A percentile compares a stretch with the other conserved stretches of the same genome.
These are phyloP conservation scores for Chiridota heheva DNA, from an alignment of 35 echinoderm and acorn worm genomes.

Conservation along the genomic window DNA sequence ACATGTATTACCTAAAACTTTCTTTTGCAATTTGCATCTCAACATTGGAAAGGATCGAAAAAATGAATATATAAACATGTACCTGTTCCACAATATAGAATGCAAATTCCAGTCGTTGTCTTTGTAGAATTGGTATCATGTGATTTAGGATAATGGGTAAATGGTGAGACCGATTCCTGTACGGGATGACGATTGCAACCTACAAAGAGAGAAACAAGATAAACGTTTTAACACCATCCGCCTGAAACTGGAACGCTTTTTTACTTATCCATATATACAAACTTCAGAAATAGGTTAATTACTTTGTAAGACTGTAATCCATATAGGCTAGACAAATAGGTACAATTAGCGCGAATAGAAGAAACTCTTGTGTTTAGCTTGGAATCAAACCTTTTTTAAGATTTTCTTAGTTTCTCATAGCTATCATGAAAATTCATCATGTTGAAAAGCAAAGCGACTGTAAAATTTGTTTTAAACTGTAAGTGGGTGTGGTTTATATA, in stretches of 20 bases:
- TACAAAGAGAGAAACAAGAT: constrained; percentile 24
- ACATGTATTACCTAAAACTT: neutral
- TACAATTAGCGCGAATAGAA: neutral
- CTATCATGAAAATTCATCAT: too few relatives aligned
- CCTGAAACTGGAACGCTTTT: neutral
- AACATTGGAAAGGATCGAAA: neutral
- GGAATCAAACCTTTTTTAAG: neutral
- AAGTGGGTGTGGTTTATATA: too few relatives aligned
- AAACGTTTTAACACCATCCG: neutral
- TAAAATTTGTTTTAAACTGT: too few relatives aligned
- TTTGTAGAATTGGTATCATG: constrained; percentile 74
- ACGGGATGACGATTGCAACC: constrained; percentile 86
- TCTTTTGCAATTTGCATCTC: neutral
- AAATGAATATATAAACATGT: neutral
- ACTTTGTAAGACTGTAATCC: neutral
- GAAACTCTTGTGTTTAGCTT: neutral
- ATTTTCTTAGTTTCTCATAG: too few relatives aligned
- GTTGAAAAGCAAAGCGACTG: too few relatives aligned
- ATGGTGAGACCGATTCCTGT: constrained; percentile 65
- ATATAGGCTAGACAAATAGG: neutral
- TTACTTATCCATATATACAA: neutral
- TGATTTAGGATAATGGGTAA: constrained; percentile 66
- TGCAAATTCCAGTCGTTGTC: constrained; percentile 75
- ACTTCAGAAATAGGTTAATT: neutral
- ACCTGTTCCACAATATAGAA: constrained; percentile 79